phyloP scores from a whole-genome alignment of 2,888 invertebrate species.

The Malthinus flaveolus region DNA sequence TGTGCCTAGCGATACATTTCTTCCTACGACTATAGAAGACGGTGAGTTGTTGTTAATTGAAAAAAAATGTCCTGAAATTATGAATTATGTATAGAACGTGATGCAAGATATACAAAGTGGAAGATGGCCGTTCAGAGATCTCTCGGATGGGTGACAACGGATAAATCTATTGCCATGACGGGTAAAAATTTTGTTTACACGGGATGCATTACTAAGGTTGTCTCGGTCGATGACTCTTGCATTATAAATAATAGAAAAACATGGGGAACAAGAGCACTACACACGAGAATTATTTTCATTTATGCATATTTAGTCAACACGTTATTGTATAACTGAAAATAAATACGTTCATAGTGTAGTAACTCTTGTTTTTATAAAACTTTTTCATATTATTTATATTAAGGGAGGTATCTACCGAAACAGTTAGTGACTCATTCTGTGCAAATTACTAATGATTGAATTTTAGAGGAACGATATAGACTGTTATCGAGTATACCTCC shows the following conservation, averaged over 20 bases:
- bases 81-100: slow-evolving; percentile 63
- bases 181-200: slow-evolving; percentile 61
- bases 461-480: slow-evolving; percentile 71
- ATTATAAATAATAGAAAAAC: background rate
- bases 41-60: slow-evolving; percentile 56
- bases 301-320: too few species aligned
- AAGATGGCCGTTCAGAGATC: slow-evolving; percentile 93
- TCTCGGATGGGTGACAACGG: slow-evolving; percentile 82
- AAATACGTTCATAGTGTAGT: too few species aligned
- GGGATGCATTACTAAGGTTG: background rate
- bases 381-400: too few species aligned
- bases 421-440: too few species aligned
- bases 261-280: background rate
- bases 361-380: too few species aligned
- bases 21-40: slow-evolving; percentile 78
- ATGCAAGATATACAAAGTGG: slow-evolving; percentile 86
- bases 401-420: too few species aligned
- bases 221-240: background rate
- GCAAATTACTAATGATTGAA: too few species aligned
- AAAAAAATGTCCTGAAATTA: background rate
- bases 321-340: too few species aligned
- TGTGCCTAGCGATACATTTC: slow-evolving; percentile 73
- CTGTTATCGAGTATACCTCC: slow-evolving; percentile 80
- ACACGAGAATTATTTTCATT: too few species aligned
- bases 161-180: slow-evolving; percentile 77